Base-by-base conservation (phyloP, 2,797 vertebrate species). In the Carduelis carduelis region DNA sequence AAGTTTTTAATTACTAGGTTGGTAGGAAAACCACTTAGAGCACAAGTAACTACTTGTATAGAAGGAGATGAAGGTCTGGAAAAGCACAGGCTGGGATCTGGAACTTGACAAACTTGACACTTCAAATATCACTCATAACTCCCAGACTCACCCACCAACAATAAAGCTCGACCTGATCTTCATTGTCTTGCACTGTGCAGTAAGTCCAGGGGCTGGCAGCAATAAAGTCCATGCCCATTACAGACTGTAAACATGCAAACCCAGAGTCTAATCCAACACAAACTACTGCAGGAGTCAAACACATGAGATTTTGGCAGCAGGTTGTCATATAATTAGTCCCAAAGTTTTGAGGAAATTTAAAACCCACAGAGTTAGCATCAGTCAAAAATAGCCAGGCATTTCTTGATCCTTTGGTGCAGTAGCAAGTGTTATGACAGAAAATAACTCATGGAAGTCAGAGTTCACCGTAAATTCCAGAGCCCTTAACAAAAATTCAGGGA, bases 41-140 rank as follows among this genome's bases (percentile, higher is more conserved):
- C 9, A 43, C 15, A 35, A 18, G 12, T 43, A 53, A 27, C 12
- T 41, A n/a, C 21, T 26, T 32, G 5, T 3, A 2, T 12, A 27
- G 14, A 44, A 55, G 23, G 47, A 49, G n/a, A 34, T 16, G 18
- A 35, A 59, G 24, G 52, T 44, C 14, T 30, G 53, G 44, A 83
- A 35, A 34, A 53, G 60, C n/a, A 41, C 2, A 52, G 28, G 76
- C 52, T 22, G 18, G 52, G 66, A 12, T 13, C 4, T 4, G 15
- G 43, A 92, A 44, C n/a, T 47, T 19, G 9, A 34, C 22, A 16
- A 27, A 56, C 37, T 13, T 8, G 16, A 18, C 50, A 46, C 30
- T 50, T 34, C 35, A 41, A 26, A 0, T 10, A 1, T 26, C 23
- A 7, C 4, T 47, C 11, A 11, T 34, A 43, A 0, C 18, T 60